Conservation (phyloP, 2,113 vertebrate species). For the Colinus virginianus region DNA sequence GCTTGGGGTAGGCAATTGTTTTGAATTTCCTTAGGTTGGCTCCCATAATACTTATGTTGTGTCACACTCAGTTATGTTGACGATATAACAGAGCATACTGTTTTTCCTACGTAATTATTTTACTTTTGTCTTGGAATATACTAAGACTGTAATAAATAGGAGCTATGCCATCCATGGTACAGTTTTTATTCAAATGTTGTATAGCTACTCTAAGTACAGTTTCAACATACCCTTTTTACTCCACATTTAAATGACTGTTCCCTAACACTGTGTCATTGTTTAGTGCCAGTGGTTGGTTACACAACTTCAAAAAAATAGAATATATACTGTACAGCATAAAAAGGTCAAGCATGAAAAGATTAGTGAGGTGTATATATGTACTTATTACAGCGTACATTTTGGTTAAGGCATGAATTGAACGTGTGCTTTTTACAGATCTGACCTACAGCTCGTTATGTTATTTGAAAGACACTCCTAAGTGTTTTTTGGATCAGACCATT, state of each 20-base stretch:
- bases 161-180: background rate
- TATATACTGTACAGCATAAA: background rate
- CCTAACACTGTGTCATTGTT: background rate
- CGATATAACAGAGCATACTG: background rate
- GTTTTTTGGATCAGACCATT: background rate
- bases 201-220: background rate
- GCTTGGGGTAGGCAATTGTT: background rate
- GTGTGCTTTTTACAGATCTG: background rate
- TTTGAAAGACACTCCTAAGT: background rate
- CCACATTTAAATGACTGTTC: background rate
- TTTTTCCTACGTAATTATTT: background rate
- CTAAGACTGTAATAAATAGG: background rate
- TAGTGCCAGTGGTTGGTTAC: background rate
- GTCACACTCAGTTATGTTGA: background rate
- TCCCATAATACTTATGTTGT: background rate
- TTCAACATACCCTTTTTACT: background rate
- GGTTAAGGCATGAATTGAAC: background rate
- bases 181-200: background rate
- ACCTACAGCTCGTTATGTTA: background rate
- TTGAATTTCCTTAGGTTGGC: conserved; percentile 6
- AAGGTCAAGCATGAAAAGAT: background rate
- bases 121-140: background rate
- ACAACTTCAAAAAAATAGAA: background rate
- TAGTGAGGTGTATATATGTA: background rate
- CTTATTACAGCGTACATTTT: background rate